Percentiles rank a stretch among this genome's conserved stretches.
Conservation (phyloP, 2,888 invertebrate genomes). For the Drosophila trichaetosa region DNA sequence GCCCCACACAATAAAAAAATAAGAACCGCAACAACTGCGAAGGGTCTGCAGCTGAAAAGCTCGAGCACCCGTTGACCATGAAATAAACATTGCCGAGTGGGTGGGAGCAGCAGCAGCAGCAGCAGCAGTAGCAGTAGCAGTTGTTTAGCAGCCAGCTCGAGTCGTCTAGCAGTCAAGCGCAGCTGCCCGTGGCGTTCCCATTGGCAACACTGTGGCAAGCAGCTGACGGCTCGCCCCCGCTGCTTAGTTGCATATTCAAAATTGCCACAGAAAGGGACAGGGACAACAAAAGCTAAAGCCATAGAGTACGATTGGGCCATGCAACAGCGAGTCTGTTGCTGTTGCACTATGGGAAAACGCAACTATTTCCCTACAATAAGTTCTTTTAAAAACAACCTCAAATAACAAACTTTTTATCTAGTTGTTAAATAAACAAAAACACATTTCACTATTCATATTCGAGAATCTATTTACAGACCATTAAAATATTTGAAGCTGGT, state of each 20-base stretch:
- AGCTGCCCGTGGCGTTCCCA: constrained; percentile 5
- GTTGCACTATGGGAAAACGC: constrained; percentile 1
- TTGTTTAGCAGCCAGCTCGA: constrained; percentile 17
- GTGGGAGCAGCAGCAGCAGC: not conserved
- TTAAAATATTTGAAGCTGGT: not conserved
- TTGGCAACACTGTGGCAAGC: constrained; percentile 39
- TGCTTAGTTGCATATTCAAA: constrained; percentile 44
- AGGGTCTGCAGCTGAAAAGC: constrained; percentile 24
- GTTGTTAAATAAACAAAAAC: not conserved
- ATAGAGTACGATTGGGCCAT: constrained; percentile 10
- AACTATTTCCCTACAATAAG: not conserved
- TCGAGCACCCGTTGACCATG: constrained; percentile 58
- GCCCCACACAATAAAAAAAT: constrained; percentile 20
- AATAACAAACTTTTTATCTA: not conserved
- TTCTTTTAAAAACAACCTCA: not conserved
- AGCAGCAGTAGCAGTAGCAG: not conserved
- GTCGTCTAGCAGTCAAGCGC: constrained; percentile 11
- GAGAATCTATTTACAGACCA: not conserved
- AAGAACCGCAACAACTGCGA: constrained; percentile 9
- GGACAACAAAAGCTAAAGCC: not conserved
- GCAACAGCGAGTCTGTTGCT: constrained; percentile 42
- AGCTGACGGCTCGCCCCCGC: constrained; percentile 20
- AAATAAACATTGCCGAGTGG: constrained; percentile 26
- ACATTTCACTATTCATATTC: not conserved
- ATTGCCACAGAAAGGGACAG: constrained; percentile 30